Evolutionary conservation across 2,888 invertebrate genomes (phyloP), one percentile per base, ranked within the genome.

Genomic region (Drosophila paramelanica): DNA sequence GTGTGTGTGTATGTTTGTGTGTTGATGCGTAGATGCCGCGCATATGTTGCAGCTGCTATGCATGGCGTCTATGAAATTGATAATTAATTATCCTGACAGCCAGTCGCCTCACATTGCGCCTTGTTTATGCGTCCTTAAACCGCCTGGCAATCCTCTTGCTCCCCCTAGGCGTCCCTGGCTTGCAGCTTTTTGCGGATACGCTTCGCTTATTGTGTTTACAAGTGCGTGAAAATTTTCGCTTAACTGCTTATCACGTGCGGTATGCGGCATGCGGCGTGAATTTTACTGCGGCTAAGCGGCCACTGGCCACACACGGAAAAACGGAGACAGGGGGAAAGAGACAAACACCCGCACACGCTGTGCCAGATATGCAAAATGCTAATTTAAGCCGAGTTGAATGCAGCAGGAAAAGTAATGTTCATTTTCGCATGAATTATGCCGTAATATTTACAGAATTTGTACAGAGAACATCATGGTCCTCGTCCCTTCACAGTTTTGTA

Each of bases 221-320:
- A 84, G 88, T 88, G 84, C 88, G 88, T 88, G 84, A 88, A 84
- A 82, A 79, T 85, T 82, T 82, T 82, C 84, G 88, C 84, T 85
- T 77, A 79, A 88, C 83, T 84, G 84, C 88, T 77, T 88, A 88
- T 88, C 84, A 84, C 83, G 85, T 82, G 82, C 69, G 66, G 76
- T 73, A 73, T 73, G 79, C 25, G 69, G 77, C 77, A 60, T 72
- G 73, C 68, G 86, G 86, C 42, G 72, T 81, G 79, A 81, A 76
- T 85, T 81, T 85, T 76, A 85, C 85, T 81, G 76, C 76, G 66
- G 46, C 72, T 55, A 49, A 59, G 51, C 81, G 66, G 50, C 53
- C 56, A 64, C 64, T 72, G 51, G 38, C 75, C 67, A 58, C 78
- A 66, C 41, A 58, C 61, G 68, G 55, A 46, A 57, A 43, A 51